These are phyloP conservation scores for Argyra leucocephala DNA, from an alignment of 2,888 invertebrate species.

Conservation along the genomic window DNA sequence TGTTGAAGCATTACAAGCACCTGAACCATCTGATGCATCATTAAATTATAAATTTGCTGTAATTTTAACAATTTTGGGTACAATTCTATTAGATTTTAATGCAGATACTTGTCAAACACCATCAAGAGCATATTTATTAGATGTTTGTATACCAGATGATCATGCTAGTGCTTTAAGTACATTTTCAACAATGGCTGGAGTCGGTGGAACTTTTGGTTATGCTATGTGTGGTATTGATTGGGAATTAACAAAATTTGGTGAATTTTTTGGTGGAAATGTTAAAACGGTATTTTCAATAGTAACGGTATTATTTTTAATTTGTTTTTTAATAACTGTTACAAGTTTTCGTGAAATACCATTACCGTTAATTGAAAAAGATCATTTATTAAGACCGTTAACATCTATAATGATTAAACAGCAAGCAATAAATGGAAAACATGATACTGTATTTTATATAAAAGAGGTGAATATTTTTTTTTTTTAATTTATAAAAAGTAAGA, in stretches of 20 bases:
- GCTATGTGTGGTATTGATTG: constrained; percentile 51
- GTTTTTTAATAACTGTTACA: constrained; percentile 48
- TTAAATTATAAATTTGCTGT: constrained; percentile 40
- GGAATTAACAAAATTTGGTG: constrained; percentile 46
- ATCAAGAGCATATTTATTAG: constrained; percentile 53
- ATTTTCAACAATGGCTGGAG: constrained; percentile 55
- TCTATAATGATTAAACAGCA: constrained; percentile 36
- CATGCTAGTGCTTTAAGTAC: constrained; percentile 52
- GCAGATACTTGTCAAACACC: constrained; percentile 59
- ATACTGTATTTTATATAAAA: constrained; percentile 35
- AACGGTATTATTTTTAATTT: constrained; percentile 48
- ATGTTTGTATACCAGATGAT: constrained; percentile 53
- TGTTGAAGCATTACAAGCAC: constrained; percentile 26
- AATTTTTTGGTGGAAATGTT: constrained; percentile 49
- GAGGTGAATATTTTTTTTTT: constrained; percentile 26
- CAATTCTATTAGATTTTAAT: constrained; percentile 53
- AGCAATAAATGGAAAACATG: constrained; percentile 33
- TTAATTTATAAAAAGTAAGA: not conserved
- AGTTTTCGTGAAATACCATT: constrained; percentile 53
- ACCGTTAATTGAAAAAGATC: constrained; percentile 38
- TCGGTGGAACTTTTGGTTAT: constrained; percentile 55
- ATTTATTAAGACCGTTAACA: constrained; percentile 37
- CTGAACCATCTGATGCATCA: constrained; percentile 4
- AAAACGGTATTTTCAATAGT: constrained; percentile 51
- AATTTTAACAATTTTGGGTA: constrained; percentile 51